phyloP scores from a whole-genome alignment of 1,140 invertebrate genomes.

The Brachionus angularis region DNA sequence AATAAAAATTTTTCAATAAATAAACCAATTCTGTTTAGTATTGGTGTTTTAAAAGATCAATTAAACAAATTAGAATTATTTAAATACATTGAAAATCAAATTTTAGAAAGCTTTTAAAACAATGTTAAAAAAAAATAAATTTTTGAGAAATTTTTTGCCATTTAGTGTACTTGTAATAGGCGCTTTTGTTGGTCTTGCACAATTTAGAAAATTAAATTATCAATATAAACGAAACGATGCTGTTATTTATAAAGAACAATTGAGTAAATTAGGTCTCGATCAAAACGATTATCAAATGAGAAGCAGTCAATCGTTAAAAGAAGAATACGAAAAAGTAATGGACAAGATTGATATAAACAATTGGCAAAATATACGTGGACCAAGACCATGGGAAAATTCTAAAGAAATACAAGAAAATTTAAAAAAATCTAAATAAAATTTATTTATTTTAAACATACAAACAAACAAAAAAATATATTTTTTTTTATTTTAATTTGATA shows the following conservation, averaged over 20 bases:
- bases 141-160: slow-evolving; percentile 25
- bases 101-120: slow-evolving; percentile 9
- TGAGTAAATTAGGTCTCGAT: slow-evolving; percentile 21
- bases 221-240: slow-evolving; percentile 40
- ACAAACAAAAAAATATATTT: neutral
- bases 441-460: neutral
- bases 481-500: neutral
- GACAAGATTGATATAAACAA: slow-evolving; percentile 67
- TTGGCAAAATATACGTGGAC: slow-evolving; percentile 73
- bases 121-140: slow-evolving; percentile 8
- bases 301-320: slow-evolving; percentile 16
- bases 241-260: slow-evolving; percentile 34
- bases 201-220: slow-evolving; percentile 42
- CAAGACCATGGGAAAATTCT: slow-evolving; percentile 72
- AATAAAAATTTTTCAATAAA: slow-evolving; percentile 11
- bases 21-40: slow-evolving; percentile 4
- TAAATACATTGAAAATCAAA: slow-evolving; percentile 6
- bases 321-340: slow-evolving; percentile 33
- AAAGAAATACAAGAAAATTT: slow-evolving; percentile 47
- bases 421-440: neutral
- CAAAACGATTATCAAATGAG: slow-evolving; percentile 34
- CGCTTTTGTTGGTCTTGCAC: slow-evolving; percentile 30
- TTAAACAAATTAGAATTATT: slow-evolving; percentile 10
- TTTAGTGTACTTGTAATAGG: slow-evolving; percentile 17
- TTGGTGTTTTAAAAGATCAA: slow-evolving; percentile 35